A percentile compares a stretch with the other conserved stretches of the same genome.
phyloP scores from a whole-genome alignment of 2,888 invertebrate species.

The Xylota sylvarum region DNA sequence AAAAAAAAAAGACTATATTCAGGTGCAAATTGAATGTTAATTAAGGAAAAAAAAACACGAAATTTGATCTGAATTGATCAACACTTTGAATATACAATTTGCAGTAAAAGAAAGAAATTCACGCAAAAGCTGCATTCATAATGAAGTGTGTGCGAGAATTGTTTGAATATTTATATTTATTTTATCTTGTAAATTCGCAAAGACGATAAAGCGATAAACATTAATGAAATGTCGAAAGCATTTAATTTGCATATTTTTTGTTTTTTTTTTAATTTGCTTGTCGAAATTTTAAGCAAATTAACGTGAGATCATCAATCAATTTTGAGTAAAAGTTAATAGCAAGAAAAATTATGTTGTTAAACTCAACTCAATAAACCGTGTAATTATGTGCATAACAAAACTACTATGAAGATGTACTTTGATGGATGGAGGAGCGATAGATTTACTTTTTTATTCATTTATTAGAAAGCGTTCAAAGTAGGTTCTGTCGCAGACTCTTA shows the following conservation, averaged over 20 bases:
- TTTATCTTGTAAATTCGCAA: neutral
- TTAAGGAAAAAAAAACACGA: constrained; percentile 2
- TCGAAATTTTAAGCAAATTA: constrained; percentile 3
- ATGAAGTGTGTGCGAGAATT: constrained; percentile 7
- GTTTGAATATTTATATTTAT: neutral
- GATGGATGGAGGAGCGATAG: no score
- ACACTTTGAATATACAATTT: constrained; percentile 2
- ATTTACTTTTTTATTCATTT: no score
- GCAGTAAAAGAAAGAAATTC: neutral
- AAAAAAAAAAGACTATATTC: neutral
- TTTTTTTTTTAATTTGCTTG: neutral
- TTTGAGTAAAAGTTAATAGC: neutral
- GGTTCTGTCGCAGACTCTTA: no score
- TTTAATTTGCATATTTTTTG: neutral
- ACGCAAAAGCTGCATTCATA: constrained; percentile 9
- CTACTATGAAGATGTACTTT: neutral
- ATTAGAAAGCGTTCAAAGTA: no score
- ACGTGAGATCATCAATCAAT: neutral
- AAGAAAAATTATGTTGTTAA: no score
- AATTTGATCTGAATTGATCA: constrained; percentile 12
- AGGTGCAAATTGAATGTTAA: constrained; percentile 24
- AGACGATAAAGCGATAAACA: neutral
- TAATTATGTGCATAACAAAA: neutral
- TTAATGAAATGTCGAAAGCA: neutral
- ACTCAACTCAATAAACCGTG: neutral